phyloP scores from a whole-genome alignment of 2,113 vertebrate species.

The Aythya baeri region DNA sequence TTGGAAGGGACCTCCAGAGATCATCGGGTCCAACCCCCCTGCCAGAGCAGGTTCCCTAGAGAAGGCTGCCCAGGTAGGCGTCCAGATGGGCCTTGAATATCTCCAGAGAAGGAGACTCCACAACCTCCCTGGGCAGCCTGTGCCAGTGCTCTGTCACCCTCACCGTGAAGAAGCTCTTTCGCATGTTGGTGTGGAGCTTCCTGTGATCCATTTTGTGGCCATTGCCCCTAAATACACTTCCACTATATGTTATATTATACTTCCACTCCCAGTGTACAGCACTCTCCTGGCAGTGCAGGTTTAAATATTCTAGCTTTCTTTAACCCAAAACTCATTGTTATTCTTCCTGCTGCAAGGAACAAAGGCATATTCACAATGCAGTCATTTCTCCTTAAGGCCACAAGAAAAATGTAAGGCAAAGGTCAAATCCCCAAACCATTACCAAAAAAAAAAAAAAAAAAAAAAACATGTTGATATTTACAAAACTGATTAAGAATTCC shows the following conservation, averaged over 20 bases:
- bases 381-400: not conserved
- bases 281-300: not conserved
- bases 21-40: no score
- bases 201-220: no score
- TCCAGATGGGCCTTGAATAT: no score
- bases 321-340: not conserved
- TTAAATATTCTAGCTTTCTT: not conserved
- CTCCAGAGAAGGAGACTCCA: no score
- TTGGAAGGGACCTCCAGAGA: no score
- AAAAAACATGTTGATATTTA: not conserved
- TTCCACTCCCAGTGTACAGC: not conserved
- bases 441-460: not conserved
- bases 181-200: no score
- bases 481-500: not conserved
- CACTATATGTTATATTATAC: not conserved
- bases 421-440: not conserved
- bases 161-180: no score
- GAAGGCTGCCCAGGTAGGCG: no score
- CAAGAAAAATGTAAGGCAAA: not conserved
- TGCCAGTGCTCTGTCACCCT: no score
- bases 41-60: no score
- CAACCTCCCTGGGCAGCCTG: no score
- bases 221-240: no score
- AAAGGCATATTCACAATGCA: not conserved
- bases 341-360: not conserved